Evolutionary conservation across 2,888 invertebrate species (phyloP), one percentile per base, ranked within the genome.

Genomic region (Drosophila robusta): DNA sequence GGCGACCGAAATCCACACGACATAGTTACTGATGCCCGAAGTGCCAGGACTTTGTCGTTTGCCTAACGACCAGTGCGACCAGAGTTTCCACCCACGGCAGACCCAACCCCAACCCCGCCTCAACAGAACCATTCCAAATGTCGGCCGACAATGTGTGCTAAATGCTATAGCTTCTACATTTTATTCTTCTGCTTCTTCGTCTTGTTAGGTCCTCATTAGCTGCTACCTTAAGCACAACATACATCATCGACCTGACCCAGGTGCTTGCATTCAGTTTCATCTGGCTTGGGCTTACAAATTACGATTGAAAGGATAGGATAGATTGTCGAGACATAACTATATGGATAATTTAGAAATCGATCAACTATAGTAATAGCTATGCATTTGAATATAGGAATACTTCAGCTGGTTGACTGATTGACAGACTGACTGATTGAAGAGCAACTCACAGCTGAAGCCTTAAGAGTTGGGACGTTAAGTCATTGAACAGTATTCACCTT

Each of bases 51-150:
- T 63, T 70, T 75, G 58, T 70, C 60, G 66, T 70, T 57, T 72
- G 71, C 80, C 72, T 76, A 80, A 80, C 86, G 86, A 80, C 81
- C 84, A 87, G 14, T 44, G 60, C 71, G 76, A 56, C 52, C 65
- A 57, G 50, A 54, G 52, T 39, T 44, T 14, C 41, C 32, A 50
- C 36, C 18, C 16, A 18, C 26, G 12, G 11, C 34, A 22, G 6
- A 14, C 3, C 12, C 18, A 26, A 14, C 36, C 32, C 11, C 11
- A 50, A 22, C 1, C 22, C 4, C 22, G 22, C 2, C 46, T 52
- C 18, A 39, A 14, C n/a, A 22, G 24, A 65, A 64, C 32, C 65
- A 62, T 44, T 44, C 12, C n/a, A 60, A 60, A 45, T 50, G 12
- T 32, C 38, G n/a, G 1, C 49, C 56, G 29, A 70, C 70, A 75